These are phyloP conservation scores for Ophion costatus DNA, from an alignment of 2,888 invertebrate species.

Conservation along the genomic window DNA sequence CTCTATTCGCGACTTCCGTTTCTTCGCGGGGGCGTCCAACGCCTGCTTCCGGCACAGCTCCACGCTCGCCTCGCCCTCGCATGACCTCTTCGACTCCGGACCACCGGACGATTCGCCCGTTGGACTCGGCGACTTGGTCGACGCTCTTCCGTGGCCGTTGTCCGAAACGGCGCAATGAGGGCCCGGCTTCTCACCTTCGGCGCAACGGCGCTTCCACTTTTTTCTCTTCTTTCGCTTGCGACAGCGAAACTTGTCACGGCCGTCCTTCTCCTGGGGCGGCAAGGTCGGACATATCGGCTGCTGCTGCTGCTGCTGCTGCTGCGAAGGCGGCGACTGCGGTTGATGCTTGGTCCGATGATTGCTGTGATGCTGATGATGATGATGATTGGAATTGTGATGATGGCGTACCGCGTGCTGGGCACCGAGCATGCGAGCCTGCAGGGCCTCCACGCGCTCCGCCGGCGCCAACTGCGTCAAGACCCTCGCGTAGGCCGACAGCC, in stretches of 20 bases:
- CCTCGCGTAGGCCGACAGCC: slow-evolving; percentile 90
- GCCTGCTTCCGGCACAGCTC: slow-evolving; percentile 77
- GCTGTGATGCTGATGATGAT: slow-evolving; percentile 74
- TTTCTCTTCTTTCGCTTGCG: slow-evolving; percentile 84
- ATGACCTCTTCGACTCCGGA: slow-evolving; percentile 77
- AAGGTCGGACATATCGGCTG: slow-evolving; percentile 81
- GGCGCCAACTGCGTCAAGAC: slow-evolving; percentile 87
- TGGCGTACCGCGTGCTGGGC: slow-evolving; percentile 78
- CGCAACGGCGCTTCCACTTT: slow-evolving; percentile 82
- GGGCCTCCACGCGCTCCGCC: slow-evolving; percentile 84
- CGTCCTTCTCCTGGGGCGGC: slow-evolving; percentile 77
- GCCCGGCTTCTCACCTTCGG: slow-evolving; percentile 76
- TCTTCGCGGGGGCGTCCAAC: slow-evolving; percentile 76
- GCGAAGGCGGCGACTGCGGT: slow-evolving; percentile 71
- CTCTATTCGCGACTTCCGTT: slow-evolving; percentile 84
- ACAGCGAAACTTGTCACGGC: slow-evolving; percentile 83
- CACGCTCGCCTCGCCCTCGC: slow-evolving; percentile 77
- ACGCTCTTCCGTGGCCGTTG: slow-evolving; percentile 23
- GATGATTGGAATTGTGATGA: slow-evolving; percentile 72
- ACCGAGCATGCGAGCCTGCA: slow-evolving; percentile 82
- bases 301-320: slow-evolving; percentile 65
- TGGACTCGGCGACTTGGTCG: slow-evolving; percentile 38
- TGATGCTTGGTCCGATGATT: slow-evolving; percentile 66
- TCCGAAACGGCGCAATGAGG: slow-evolving; percentile 71
- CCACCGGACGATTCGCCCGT: slow-evolving; percentile 51